Conservation (phyloP, 2,113 vertebrate genomes). For the Cryptotis parvus region DNA sequence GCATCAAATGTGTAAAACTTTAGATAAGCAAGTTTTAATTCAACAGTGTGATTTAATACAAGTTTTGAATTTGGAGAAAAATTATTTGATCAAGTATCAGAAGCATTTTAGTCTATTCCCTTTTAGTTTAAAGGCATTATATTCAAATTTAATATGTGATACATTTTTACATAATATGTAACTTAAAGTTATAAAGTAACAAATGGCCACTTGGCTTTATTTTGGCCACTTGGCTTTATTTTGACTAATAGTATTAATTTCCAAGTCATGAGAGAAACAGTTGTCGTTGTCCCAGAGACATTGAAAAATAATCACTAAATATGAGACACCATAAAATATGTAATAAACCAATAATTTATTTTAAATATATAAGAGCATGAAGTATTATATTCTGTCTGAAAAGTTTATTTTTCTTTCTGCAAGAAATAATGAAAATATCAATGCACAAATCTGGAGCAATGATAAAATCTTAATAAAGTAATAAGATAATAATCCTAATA, state of each 20-base stretch:
- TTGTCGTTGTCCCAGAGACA: not conserved
- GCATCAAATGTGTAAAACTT: conserved; percentile 56
- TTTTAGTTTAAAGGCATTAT: not conserved
- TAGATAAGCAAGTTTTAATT: conserved; percentile 61
- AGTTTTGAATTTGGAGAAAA: conserved; percentile 24
- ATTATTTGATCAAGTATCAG: not conserved
- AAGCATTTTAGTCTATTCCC: conserved; percentile 10
- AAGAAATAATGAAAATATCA: not conserved
- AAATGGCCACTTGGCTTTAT: not conserved
- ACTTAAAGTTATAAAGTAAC: conserved; percentile 34
- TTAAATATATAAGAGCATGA: not conserved
- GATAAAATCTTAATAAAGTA: not conserved
- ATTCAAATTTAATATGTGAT: conserved; percentile 21
- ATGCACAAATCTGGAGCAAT: not conserved
- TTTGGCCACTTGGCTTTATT: too few relatives aligned
- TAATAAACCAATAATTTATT: not conserved
- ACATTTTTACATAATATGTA: not conserved
- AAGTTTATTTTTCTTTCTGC: not conserved
- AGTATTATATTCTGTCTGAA: not conserved
- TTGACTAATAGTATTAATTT: not conserved
- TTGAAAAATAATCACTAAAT: not conserved
- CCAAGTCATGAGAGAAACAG: conserved; percentile 19
- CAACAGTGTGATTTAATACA: conserved; percentile 12
- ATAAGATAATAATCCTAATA: not conserved
- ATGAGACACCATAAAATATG: not conserved